Base-by-base conservation (phyloP, 2,113 vertebrate genomes). In the Cyanocitta stelleri region DNA sequence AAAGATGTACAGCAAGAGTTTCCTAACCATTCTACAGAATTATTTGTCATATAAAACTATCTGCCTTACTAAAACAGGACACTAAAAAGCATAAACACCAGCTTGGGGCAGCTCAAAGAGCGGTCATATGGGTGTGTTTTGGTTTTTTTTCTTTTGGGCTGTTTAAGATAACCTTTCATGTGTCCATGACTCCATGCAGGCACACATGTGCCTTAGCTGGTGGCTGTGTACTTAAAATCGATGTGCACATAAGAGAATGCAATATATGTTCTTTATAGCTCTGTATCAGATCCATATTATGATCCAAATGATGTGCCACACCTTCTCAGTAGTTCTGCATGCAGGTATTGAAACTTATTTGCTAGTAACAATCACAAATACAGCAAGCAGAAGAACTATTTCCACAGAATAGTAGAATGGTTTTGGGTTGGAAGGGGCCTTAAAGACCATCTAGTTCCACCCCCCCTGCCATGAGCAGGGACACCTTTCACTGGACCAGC, bases 401-500 rank as follows among this genome's bases (percentile, higher is more conserved):
- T 61, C 54, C 51, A 39, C 51, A 54, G 26, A 74, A 29, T 5
- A n/a, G 5, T 20, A 48, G 22, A 67, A 61, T 41, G 30, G 10
- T 74, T 79, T 85, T 67, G 39, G 7, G 8, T 39, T 54, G 46
- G 24, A 54, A 73, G 5, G 10, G 11, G 13, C n/a, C 26, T 58
- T 67, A 48, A 61, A 55, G 13, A 43, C 17, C 7, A 24, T 17
- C 15, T 7, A 2, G 2, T 41, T 61, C 17, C 24, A 79, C 7
- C 0, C 2, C 1, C 8, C 2, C 7, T 61, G 24, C 17, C n/a
- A 11, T 16, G 14, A 17, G 21, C 24, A 79, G 17, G 29, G 21
- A 33, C 12, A 41, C 4, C 8, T 54, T 35, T 10, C 30, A 29
- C 26, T 35, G 11, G n/a, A 91, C 12, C 7, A 67, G n/a, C 12